These are phyloP conservation scores for Alosa sapidissima DNA, from an alignment of 2,797 vertebrate species.

Conservation along the genomic window DNA sequence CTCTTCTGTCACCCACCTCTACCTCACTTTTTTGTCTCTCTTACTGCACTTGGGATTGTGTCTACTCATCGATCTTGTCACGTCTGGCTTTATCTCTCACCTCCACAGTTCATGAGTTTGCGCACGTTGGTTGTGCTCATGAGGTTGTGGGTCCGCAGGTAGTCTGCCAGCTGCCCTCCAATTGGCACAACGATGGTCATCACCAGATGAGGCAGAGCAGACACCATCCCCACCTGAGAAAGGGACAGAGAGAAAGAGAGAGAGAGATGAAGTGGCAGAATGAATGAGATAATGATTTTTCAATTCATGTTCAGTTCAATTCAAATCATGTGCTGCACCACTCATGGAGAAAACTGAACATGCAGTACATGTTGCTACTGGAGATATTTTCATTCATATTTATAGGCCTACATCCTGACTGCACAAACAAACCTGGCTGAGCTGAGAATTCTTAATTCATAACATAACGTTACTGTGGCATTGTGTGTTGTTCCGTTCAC, in stretches of 20 bases:
- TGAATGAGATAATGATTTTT: not conserved
- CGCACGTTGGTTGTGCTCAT: constrained; percentile 86
- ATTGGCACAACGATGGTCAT: constrained; percentile 85
- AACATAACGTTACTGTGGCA: too few species aligned
- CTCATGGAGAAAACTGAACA: too few species aligned
- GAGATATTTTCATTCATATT: too few species aligned
- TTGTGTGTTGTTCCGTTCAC: too few species aligned
- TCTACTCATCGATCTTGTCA: not conserved
- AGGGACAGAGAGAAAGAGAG: constrained; percentile 27
- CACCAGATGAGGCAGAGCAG: constrained; percentile 81
- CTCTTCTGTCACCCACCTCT: not conserved
- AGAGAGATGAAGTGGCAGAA: not conserved
- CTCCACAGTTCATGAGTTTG: constrained; percentile 86
- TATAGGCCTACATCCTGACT: too few species aligned
- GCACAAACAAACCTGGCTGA: too few species aligned
- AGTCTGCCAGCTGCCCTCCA: constrained; percentile 82
- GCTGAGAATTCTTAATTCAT: too few species aligned
- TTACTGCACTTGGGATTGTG: not conserved
- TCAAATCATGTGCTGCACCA: too few species aligned
- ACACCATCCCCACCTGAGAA: constrained; percentile 78
- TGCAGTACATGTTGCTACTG: too few species aligned
- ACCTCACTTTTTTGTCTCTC: not conserved
- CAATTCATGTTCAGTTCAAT: not conserved
- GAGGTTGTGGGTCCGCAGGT: constrained; percentile 72
- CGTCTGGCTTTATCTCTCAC: constrained; percentile 57